A percentile compares a stretch with the other conserved stretches of the same genome.
Conservation (phyloP, 2,888 invertebrate genomes). For the Tetheella fluctuosa region DNA sequence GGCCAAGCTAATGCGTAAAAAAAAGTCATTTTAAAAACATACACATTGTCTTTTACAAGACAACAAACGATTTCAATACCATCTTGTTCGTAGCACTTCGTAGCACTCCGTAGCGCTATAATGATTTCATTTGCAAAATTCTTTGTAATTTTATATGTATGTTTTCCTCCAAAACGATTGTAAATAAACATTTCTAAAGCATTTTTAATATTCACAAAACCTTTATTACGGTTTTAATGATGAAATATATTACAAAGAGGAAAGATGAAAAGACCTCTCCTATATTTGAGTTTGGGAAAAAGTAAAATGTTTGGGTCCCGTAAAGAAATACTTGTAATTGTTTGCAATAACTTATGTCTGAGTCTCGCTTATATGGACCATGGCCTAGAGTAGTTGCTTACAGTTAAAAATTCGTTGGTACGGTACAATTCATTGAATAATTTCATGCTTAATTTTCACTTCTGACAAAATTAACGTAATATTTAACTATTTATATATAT, state of each 20-base stretch:
- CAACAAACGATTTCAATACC: too few relatives aligned
- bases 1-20: too few relatives aligned
- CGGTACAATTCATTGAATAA: too few relatives aligned
- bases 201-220: constrained; percentile 9
- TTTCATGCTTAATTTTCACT: too few relatives aligned
- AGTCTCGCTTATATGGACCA: constrained; percentile 29
- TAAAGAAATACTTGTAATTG: constrained; percentile 40
- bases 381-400: constrained; percentile 19
- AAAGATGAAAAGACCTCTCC: constrained; percentile 3
- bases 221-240: not conserved
- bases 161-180: not conserved
- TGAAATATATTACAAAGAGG: constrained; percentile 10
- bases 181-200: constrained; percentile 6
- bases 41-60: too few relatives aligned
- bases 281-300: constrained; percentile 6
- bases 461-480: too few relatives aligned
- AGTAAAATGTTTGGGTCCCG: constrained; percentile 23
- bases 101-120: not conserved
- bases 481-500: too few relatives aligned
- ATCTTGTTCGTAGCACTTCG: not conserved
- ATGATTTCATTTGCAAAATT: not conserved
- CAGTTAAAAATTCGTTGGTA: not conserved
- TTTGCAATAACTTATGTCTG: constrained; percentile 33
- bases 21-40: too few relatives aligned
- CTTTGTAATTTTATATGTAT: not conserved